These are phyloP conservation scores for Melanchra persicariae DNA, from an alignment of 2,888 invertebrate genomes.

Conservation along the genomic window DNA sequence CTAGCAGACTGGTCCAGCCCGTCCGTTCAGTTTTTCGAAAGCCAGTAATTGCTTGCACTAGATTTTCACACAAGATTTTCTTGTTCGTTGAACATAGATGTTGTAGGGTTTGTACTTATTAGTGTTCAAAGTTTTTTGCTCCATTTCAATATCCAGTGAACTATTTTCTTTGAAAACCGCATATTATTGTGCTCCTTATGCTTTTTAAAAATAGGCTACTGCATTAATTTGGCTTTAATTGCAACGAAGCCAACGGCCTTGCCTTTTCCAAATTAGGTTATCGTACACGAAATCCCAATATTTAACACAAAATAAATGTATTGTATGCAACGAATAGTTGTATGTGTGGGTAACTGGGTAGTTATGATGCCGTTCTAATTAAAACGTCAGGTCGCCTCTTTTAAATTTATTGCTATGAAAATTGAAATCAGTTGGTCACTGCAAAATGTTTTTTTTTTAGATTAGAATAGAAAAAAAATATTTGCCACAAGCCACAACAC, in stretches of 20 bases:
- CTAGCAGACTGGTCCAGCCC: constrained; percentile 31
- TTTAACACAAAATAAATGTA: neutral
- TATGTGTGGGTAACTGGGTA: too few species aligned
- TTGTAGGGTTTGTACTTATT: constrained; percentile 30
- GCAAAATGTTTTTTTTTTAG: neutral
- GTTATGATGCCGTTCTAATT: too few species aligned
- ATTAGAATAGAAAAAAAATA: too few species aligned
- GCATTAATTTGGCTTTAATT: neutral
- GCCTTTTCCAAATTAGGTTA: neutral
- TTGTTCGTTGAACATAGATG: constrained; percentile 41
- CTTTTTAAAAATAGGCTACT: neutral
- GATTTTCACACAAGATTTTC: constrained; percentile 61
- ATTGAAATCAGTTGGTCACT: neutral
- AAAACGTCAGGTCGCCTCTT: too few species aligned
- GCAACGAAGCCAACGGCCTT: neutral
- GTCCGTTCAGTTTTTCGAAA: constrained; percentile 56
- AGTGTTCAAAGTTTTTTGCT: constrained; percentile 1
- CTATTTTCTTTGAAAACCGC: neutral
- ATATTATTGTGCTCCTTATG: too few species aligned
- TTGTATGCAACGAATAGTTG: neutral
- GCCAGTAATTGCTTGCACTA: constrained; percentile 52
- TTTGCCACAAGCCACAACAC: too few species aligned
- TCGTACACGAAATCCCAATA: neutral
- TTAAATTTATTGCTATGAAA: too few species aligned
- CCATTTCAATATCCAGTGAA: neutral